phyloP scores from a whole-genome alignment of 1,140 invertebrate genomes.

The Brachionus manjavacas region DNA sequence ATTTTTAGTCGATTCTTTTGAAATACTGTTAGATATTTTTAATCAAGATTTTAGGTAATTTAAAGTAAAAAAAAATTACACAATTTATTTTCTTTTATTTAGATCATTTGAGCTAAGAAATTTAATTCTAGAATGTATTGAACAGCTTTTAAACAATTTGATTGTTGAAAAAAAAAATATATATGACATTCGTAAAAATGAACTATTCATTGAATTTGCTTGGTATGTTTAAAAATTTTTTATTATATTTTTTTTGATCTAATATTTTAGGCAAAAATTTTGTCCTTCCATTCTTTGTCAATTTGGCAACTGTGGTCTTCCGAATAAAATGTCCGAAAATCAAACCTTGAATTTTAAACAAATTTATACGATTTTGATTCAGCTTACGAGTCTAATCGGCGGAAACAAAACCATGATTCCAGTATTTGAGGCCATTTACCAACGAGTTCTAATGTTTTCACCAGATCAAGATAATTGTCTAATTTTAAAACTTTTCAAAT shows the following conservation, averaged over 20 bases:
- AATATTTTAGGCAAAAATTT: constrained; percentile 4
- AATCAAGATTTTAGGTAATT: constrained; percentile 12
- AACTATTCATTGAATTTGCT: constrained; percentile 17
- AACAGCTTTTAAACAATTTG: neutral
- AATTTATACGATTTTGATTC: constrained; percentile 37
- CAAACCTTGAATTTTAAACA: constrained; percentile 21
- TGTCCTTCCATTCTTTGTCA: constrained; percentile 37
- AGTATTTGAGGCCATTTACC: constrained; percentile 37
- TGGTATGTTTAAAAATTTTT: neutral
- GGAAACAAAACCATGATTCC: constrained; percentile 5
- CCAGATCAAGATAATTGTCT: neutral
- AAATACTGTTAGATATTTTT: neutral
- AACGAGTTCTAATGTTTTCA: constrained; percentile 8
- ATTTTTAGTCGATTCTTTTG: neutral
- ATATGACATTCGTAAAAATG: constrained; percentile 1
- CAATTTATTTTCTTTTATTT: neutral
- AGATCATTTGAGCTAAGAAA: constrained; percentile 3
- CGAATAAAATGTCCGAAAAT: neutral
- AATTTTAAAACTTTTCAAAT: constrained; percentile 14
- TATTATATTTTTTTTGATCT: neutral
- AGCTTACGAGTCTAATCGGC: constrained; percentile 3
- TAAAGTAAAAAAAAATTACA: neutral
- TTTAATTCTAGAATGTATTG: neutral
- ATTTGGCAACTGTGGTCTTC: constrained; percentile 22
- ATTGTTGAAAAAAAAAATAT: neutral